Base-by-base conservation (phyloP, 2,888 invertebrate genomes). In the Autographa gamma region DNA sequence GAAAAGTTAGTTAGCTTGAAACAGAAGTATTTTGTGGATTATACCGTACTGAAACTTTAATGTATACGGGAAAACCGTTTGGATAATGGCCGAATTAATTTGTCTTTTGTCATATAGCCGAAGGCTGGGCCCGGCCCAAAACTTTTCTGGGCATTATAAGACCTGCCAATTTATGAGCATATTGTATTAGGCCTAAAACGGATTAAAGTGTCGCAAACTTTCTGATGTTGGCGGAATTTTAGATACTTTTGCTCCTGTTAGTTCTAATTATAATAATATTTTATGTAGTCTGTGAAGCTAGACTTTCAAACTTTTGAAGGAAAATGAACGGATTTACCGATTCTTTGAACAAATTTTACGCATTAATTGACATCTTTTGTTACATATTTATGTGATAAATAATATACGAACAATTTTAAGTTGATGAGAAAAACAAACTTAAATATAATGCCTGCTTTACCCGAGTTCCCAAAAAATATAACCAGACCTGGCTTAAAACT, bases 31-130 rank as follows among this genome's bases (percentile, higher is more conserved):
- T 69, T 65, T 69, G 60, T 56, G 76, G 80, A 76, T 80, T 79
- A 82, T 70, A 59, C 59, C 54, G 54, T 54, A 48, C 63, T 73
- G 56, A 74, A 81, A 82, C 69, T 82, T 80, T 69, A 77, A 82
- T 77, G 65, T 77, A 66, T 71, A 73, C 48, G 70, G n/a, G 13
- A 62, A 65, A 73, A 75, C 59, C 62, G 71, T 11, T 41, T 62
- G 70, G 67, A 66, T 83, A 74, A 80, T 77, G 70, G 67, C 54
- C 60, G 61, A 77, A 70, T 80, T 81, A 80, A 74, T 82, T 80
- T 71, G 66, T 74, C 77, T 82, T 82, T 80, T 81, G 83, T 62
- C 69, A 65, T 52, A 63, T 25, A 63, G 64, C 61, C 66, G 14
- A n/a, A 59, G 59, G 66, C 68, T 54, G 52, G 68, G 32, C 60